phyloP scores from a whole-genome alignment of 2,888 invertebrate species.

The Drosophila prostipennis region DNA sequence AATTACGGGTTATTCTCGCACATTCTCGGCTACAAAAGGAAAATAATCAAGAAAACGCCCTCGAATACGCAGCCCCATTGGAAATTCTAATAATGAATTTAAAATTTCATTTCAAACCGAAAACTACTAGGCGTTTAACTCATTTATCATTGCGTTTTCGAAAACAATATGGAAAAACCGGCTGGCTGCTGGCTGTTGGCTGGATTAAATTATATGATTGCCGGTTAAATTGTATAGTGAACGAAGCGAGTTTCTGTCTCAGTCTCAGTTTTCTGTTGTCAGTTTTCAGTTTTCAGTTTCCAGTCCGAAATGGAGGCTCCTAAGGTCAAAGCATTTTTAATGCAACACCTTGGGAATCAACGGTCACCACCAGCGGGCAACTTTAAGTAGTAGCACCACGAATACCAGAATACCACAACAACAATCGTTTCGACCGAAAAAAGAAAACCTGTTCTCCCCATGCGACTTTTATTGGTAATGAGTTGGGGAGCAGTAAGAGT shows the following conservation, averaged over 20 bases:
- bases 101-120: not conserved
- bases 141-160: conserved; percentile 36
- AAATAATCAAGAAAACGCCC: not conserved
- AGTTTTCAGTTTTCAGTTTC: conserved; percentile 31
- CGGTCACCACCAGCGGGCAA: conserved; percentile 28
- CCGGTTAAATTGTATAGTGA: conserved; percentile 48
- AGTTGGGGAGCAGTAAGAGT: conserved; percentile 55
- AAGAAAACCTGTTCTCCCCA: conserved; percentile 55
- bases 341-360: conserved; percentile 70
- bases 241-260: not conserved
- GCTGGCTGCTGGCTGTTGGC: not conserved
- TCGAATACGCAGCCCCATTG: not conserved
- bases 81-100: conserved; percentile 7
- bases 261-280: conserved; percentile 3
- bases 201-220: conserved; percentile 54
- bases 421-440: conserved; percentile 9
- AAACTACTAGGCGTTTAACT: conserved; percentile 7
- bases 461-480: conserved; percentile 33
- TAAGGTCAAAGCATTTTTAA: conserved; percentile 72
- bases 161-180: conserved; percentile 1
- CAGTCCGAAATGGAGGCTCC: conserved; percentile 35
- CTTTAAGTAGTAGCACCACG: conserved; percentile 4
- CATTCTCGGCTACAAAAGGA: not conserved
- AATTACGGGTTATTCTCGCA: conserved; percentile 17
- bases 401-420: conserved; percentile 5